phyloP scores from a whole-genome alignment of 1,140 invertebrate species.

The Triops longicaudatus region DNA sequence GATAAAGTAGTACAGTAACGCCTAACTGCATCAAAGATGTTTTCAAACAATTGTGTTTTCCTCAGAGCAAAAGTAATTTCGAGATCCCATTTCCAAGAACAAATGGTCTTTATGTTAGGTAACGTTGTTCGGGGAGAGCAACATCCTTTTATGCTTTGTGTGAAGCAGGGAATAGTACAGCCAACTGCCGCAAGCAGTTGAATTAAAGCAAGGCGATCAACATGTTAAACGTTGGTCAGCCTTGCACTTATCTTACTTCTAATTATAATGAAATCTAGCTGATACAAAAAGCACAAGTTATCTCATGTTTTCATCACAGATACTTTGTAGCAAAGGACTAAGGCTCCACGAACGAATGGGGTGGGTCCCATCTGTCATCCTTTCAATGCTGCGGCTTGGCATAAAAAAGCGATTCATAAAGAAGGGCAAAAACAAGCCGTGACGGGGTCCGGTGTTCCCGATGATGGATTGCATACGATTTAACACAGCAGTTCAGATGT shows the following conservation, averaged over 20 bases:
- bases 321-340: background rate
- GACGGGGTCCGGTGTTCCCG: slow-evolving; percentile 4
- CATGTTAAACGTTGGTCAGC: too few species aligned
- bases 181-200: too few species aligned
- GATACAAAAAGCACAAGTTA: background rate
- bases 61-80: background rate
- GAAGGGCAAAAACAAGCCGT: slow-evolving; percentile 11
- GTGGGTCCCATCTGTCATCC: slow-evolving; percentile 13
- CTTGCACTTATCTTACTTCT: too few species aligned
- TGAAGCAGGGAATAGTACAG: too few species aligned
- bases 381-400: slow-evolving; percentile 10
- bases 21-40: background rate
- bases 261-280: background rate
- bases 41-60: background rate
- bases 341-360: background rate
- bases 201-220: background rate
- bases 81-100: background rate
- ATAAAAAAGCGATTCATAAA: slow-evolving; percentile 1
- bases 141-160: background rate
- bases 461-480: slow-evolving; percentile 2
- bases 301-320: background rate
- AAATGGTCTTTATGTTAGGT: background rate
- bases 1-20: background rate
- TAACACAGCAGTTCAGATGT: background rate
- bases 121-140: background rate